Evolutionary conservation across 2,113 vertebrate genomes (phyloP).

Genomic region (Sander vitreus): DNA sequence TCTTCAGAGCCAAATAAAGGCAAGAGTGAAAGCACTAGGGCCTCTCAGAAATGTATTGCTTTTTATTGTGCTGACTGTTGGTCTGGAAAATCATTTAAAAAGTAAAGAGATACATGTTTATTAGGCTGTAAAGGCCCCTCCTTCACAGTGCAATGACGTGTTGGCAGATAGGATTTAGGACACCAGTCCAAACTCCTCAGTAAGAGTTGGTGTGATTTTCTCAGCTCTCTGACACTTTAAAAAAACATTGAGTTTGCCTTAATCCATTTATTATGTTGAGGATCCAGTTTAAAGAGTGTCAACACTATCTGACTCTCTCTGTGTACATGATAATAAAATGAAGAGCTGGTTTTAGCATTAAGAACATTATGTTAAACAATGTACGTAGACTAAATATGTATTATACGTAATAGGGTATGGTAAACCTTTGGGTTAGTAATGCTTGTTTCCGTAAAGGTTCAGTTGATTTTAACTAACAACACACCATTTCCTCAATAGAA

Average conservation of each 20-base stretch:
- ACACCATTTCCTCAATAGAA: neutral
- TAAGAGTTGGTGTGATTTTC: neutral
- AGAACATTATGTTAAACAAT: no score
- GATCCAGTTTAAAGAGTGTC: slow-evolving; percentile 34
- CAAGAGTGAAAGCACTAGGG: neutral
- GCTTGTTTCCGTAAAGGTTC: no score
- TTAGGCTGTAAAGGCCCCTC: slow-evolving; percentile 46
- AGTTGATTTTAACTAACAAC: neutral
- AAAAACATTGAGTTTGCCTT: neutral
- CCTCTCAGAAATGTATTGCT: slow-evolving; percentile 9
- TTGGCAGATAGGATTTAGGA: slow-evolving; percentile 21
- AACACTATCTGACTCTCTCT: neutral
- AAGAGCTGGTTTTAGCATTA: neutral
- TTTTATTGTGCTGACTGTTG: slow-evolving; percentile 65
- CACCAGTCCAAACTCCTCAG: slow-evolving; percentile 19
- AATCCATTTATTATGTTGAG: neutral
- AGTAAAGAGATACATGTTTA: slow-evolving; percentile 66
- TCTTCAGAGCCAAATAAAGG: slow-evolving; percentile 3
- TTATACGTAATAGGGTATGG: no score
- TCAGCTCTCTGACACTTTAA: neutral
- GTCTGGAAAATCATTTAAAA: slow-evolving; percentile 59
- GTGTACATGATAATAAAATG: neutral
- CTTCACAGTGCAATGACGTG: neutral
- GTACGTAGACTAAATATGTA: no score
- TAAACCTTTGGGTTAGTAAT: no score